Base-by-base conservation (phyloP, 2,888 invertebrate genomes). In the Chrysotoxum bicinctum region DNA sequence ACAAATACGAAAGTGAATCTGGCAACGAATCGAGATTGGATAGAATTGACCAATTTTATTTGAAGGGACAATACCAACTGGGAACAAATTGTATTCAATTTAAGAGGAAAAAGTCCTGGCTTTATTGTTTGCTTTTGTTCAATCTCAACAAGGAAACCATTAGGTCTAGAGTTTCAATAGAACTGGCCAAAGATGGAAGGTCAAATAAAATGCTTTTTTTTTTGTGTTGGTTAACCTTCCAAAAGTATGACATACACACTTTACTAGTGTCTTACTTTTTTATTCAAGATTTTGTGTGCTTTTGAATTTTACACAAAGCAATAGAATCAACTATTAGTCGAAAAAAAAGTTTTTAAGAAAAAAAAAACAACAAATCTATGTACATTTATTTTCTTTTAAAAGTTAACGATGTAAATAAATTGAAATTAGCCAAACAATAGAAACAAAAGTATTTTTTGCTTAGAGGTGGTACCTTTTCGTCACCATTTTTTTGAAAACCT, bases 41-140 rank as follows among this genome's bases (percentile, higher is more conserved):
- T 78, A 62, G 64, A 83, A 69, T 78, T 83, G 56, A 62, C 78
- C 83, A 83, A 78, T 83, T 75, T 78, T 23, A 16, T 52, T n/a
- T 0, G n/a, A 52, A 52, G 62, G 75, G 72, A 66, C 66, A 66
- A 70, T 64, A 21, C 26, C 35, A 35, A 40, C 23, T n/a, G 16
- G 16, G 50, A 69, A 64, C 37, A 64, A 81, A 56, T 70, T 62
- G 75, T 69, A 74, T 68, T 52, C 74, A 50, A 73, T 48, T 64
- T 32, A 37, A 54, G 54, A 62, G 10, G 16, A 30, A 26, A 40
- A 40, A 64, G 12, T 16, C 23, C 21, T 30, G 10, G 30, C 30
- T 43, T 74, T 74, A 60, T 80, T 79, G 58, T 73, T 62, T 45
- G 26, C 12, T 52, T 58, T 64, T 43, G 40, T 76, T 45, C 52